These are phyloP conservation scores for Volucella inflata DNA, from an alignment of 2,888 invertebrate species.

Conservation along the genomic window DNA sequence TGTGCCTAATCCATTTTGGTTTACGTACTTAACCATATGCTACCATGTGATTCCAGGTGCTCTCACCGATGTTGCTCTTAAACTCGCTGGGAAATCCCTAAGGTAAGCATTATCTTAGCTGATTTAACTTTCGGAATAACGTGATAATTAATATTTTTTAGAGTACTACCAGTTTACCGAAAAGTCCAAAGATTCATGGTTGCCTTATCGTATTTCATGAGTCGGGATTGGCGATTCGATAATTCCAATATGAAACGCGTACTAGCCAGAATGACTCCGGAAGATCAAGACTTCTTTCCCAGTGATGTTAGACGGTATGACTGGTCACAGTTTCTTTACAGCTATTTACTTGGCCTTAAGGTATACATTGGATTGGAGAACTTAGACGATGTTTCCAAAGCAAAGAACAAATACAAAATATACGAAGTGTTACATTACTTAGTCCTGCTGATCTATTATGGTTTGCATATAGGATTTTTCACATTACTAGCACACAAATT, in stretches of 20 bases:
- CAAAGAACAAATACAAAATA: constrained; percentile 24
- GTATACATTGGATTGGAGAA: constrained; percentile 68
- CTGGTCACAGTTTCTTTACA: constrained; percentile 61
- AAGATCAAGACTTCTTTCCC: constrained; percentile 76
- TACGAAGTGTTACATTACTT: constrained; percentile 30
- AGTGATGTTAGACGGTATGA: constrained; percentile 72
- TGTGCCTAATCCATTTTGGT: constrained; percentile 66
- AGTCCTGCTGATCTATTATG: constrained; percentile 44
- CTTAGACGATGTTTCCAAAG: constrained; percentile 26
- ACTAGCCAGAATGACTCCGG: constrained; percentile 71
- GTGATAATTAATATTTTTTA: constrained; percentile 36
- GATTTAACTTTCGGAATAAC: background rate
- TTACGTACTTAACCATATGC: constrained; percentile 70
- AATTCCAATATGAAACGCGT: constrained; percentile 76
- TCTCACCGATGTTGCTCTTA: constrained; percentile 66
- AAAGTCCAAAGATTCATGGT: constrained; percentile 75
- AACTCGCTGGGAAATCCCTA: constrained; percentile 46
- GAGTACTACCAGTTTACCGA: constrained; percentile 76
- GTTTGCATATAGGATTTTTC: constrained; percentile 39
- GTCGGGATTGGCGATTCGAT: constrained; percentile 69
- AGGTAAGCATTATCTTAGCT: constrained; percentile 29
- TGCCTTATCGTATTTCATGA: constrained; percentile 75
- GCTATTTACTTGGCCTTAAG: constrained; percentile 73
- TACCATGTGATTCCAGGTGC: constrained; percentile 77
- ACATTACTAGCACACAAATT: constrained; percentile 42